Conservation (phyloP, 2,797 vertebrate species). For the Salmo trutta region DNA sequence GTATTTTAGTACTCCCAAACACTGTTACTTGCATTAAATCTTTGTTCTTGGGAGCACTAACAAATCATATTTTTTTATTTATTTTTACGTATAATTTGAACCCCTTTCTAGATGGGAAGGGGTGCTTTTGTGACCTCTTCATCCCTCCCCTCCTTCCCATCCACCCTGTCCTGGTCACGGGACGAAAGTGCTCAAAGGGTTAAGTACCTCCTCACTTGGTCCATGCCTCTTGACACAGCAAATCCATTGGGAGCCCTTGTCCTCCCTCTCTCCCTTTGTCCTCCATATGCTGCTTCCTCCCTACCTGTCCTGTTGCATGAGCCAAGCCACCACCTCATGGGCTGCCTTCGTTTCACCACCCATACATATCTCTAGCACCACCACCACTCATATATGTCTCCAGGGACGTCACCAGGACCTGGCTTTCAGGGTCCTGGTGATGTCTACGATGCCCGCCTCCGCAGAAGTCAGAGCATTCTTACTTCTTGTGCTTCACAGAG, state of each 20-base stretch:
- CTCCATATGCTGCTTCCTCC: slow-evolving; percentile 48
- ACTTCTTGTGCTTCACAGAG: too few species aligned
- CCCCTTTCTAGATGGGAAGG: slow-evolving; percentile 88
- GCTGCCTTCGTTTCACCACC: slow-evolving; percentile 55
- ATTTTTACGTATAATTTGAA: slow-evolving; percentile 61
- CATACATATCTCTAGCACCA: slow-evolving; percentile 39
- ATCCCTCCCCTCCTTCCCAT: slow-evolving; percentile 95
- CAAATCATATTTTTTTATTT: slow-evolving; percentile 53
- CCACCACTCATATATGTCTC: slow-evolving; percentile 61
- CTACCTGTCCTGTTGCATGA: slow-evolving; percentile 77
- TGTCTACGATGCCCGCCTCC: too few species aligned
- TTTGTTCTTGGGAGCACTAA: slow-evolving; percentile 18
- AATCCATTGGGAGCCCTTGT: slow-evolving; percentile 55
- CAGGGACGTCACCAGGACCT: too few species aligned
- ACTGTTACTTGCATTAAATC: neutral
- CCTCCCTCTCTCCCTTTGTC: slow-evolving; percentile 55
- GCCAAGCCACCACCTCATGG: slow-evolving; percentile 52
- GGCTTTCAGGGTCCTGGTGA: too few species aligned
- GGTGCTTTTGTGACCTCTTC: slow-evolving; percentile 91
- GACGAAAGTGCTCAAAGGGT: slow-evolving; percentile 90
- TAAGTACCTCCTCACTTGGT: slow-evolving; percentile 85
- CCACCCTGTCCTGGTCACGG: slow-evolving; percentile 91
- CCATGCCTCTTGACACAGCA: slow-evolving; percentile 63
- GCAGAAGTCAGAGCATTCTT: too few species aligned
- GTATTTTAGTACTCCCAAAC: slow-evolving; percentile 11